These are phyloP conservation scores for Gisinianus flammeolus DNA, from an alignment of 2,888 invertebrate species.

Conservation along the genomic window DNA sequence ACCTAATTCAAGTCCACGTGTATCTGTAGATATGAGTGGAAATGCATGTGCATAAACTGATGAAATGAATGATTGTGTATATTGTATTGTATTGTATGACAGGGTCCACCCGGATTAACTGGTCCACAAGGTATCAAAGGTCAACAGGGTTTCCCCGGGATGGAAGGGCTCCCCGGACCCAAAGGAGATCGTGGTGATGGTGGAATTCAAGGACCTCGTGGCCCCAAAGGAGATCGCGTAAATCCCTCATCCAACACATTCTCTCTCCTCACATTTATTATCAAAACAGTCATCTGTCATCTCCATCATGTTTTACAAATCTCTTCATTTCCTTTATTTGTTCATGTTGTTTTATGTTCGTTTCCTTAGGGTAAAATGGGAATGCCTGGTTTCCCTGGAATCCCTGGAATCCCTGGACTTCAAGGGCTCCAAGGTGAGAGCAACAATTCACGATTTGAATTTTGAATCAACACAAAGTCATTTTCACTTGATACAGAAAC, in stretches of 20 bases:
- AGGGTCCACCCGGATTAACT: slow-evolving; percentile 69
- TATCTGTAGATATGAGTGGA: no score
- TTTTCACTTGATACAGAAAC: no score
- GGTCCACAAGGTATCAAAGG: slow-evolving; percentile 64
- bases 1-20: no score
- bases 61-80: no score
- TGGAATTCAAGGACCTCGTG: slow-evolving; percentile 59
- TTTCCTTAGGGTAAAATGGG: slow-evolving; percentile 66
- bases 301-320: no score
- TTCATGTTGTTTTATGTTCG: no score
- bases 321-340: no score
- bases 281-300: no score
- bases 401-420: slow-evolving; percentile 66
- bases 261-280: no score
- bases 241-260: slow-evolving; percentile 8
- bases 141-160: slow-evolving; percentile 72
- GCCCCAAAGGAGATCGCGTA: slow-evolving; percentile 58
- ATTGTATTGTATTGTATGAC: neutral
- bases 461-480: no score
- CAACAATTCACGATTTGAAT: no score
- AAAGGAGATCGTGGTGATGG: slow-evolving; percentile 65
- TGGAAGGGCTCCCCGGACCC: slow-evolving; percentile 61
- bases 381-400: slow-evolving; percentile 70
- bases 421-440: slow-evolving; percentile 56
- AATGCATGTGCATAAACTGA: no score